Conservation (phyloP, 2,113 vertebrate genomes). For the Rhea pennata region DNA sequence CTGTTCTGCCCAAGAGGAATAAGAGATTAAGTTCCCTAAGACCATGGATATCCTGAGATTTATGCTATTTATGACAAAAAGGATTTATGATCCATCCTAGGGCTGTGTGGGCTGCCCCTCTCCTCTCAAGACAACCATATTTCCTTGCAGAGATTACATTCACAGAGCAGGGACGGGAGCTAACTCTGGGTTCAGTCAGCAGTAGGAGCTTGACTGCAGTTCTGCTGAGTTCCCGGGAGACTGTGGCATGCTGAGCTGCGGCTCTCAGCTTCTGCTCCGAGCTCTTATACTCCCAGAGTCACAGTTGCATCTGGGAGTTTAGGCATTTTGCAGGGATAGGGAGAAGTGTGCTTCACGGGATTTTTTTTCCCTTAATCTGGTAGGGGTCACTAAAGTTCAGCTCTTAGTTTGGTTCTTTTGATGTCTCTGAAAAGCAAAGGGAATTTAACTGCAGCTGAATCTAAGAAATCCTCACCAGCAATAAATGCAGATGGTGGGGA, state of each 20-base stretch:
- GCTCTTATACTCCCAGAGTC: not conserved
- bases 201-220: not conserved
- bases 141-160: not conserved
- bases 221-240: not conserved
- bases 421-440: not conserved
- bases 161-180: not conserved
- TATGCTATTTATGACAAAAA: not conserved
- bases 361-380: not conserved
- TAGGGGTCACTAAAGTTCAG: not conserved
- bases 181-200: not conserved
- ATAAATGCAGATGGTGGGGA: not conserved
- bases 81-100: fast-evolving
- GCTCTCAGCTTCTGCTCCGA: not conserved
- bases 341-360: not conserved
- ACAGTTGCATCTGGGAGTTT: not conserved
- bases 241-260: fast-evolving
- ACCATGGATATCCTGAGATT: not conserved
- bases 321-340: not conserved
- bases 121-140: not conserved
- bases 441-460: not conserved
- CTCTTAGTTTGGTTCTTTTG: not conserved
- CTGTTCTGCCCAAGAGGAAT: not conserved
- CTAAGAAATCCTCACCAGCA: not conserved
- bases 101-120: not conserved
- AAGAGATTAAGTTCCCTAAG: not conserved